Base-by-base conservation (phyloP, 23 tunicate genomes). In the Trididemnum clinides region DNA sequence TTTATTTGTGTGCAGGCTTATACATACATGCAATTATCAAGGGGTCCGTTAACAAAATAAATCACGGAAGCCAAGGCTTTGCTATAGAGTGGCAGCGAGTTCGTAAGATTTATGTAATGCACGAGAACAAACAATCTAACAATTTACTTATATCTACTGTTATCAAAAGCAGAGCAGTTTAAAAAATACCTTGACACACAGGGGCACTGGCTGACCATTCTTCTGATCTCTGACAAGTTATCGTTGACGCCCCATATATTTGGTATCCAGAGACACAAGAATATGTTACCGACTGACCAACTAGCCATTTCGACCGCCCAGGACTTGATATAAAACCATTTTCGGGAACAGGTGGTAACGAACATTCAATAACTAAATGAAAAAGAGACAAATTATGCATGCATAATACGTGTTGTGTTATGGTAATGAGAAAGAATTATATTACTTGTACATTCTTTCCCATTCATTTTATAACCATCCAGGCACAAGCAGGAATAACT, bases 141-240 rank as follows among this genome's bases (percentile, higher is more conserved):
- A n/a, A n/a, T n/a, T n/a, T n/a, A n/a, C n/a, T n/a, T n/a, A n/a
- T n/a, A n/a, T n/a, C n/a, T n/a, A n/a, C n/a, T n/a, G n/a, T n/a
- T n/a, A n/a, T n/a, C n/a, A n/a, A n/a, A n/a, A n/a, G n/a, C n/a
- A n/a, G n/a, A n/a, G n/a, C n/a, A n/a, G n/a, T n/a, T n/a, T n/a
- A n/a, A n/a, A n/a, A n/a, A n/a, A 59, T 66, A 73, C 80, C 80
- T 73, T 36, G 29, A 38, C 80, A 73, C 3, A n/a, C 28, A 36
- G 80, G 80, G 12, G 31, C 15, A 1, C 38, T 19, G 5, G 2
- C 57, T 2, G 80, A 19, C 80, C 80, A 73, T 21, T 7, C 5
- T 36, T 57, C 80, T 36, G 80, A 19, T 73, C n/a, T 2, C 80
- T 3, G 27, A 29, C 80, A 73, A 73, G n/a, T 30, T 4, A 37